These are phyloP conservation scores for Fregetta grallaria DNA, from an alignment of 2,113 vertebrate species.

Conservation along the genomic window DNA sequence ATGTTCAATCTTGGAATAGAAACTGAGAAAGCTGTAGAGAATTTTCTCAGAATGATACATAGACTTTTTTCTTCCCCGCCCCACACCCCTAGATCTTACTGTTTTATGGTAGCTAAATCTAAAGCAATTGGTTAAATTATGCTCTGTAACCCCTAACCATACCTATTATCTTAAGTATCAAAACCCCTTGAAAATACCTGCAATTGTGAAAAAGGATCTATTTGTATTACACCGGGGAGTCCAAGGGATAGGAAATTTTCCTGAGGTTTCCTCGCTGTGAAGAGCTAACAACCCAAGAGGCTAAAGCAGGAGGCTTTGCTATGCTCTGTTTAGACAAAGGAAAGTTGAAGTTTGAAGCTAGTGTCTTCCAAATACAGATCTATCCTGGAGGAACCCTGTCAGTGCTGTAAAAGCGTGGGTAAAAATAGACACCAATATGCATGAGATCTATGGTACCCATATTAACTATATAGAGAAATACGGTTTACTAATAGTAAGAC, in stretches of 20 bases:
- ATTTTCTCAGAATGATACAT: neutral
- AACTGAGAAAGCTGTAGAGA: neutral
- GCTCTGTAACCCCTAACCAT: neutral
- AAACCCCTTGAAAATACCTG: neutral
- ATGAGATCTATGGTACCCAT: neutral
- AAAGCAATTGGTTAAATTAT: neutral
- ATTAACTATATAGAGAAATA: neutral
- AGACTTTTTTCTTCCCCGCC: neutral
- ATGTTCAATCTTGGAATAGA: neutral
- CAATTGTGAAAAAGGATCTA: neutral
- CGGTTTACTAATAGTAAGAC: neutral
- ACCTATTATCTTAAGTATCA: neutral
- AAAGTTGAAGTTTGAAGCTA: neutral
- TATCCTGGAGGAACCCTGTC: neutral
- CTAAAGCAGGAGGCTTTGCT: neutral
- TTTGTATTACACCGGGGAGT: neutral
- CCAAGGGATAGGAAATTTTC: neutral
- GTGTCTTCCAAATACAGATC: neutral
- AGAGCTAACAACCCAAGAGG: neutral
- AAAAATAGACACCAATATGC: neutral
- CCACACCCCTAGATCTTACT: rapidly evolving
- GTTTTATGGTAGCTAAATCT: neutral
- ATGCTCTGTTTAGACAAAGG: neutral
- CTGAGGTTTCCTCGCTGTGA: neutral
- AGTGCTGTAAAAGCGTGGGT: neutral